Evolutionary conservation across 2,888 invertebrate genomes (phyloP).

Genomic region (Aquatica leii): DNA sequence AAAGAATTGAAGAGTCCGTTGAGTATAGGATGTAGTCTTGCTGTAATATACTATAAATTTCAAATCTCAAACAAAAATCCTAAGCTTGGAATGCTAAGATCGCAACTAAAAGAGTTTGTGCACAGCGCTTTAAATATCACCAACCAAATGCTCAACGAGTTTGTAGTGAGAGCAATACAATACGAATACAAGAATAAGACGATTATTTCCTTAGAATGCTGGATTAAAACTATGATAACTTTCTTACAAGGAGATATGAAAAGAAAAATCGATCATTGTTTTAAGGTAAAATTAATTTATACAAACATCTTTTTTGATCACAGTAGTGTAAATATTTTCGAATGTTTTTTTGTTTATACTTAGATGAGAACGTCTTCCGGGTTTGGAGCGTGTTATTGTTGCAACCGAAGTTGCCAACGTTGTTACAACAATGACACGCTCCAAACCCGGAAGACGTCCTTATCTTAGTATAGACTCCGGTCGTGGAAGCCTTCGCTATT

Average conservation of each 20-base stretch:
- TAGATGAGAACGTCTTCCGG: too few relatives aligned
- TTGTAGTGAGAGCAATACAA: slow-evolving; percentile 69
- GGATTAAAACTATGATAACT: slow-evolving; percentile 73
- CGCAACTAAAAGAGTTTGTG: slow-evolving; percentile 69
- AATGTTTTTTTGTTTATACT: too few relatives aligned
- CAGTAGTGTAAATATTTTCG: too few relatives aligned
- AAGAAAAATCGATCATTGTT: slow-evolving; percentile 73
- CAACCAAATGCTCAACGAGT: slow-evolving; percentile 68
- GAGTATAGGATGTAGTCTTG: slow-evolving; percentile 66
- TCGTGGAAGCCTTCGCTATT: too few relatives aligned
- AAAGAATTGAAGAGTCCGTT: slow-evolving; percentile 68
- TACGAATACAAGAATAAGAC: slow-evolving; percentile 57
- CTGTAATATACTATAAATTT: slow-evolving; percentile 64
- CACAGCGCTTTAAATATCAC: slow-evolving; percentile 67
- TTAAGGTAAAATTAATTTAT: slow-evolving; percentile 59
- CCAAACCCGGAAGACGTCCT: too few relatives aligned
- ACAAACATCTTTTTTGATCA: neutral
- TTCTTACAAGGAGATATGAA: slow-evolving; percentile 73
- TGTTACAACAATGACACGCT: too few relatives aligned
- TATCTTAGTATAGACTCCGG: too few relatives aligned
- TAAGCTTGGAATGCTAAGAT: slow-evolving; percentile 59
- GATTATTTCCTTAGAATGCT: slow-evolving; percentile 63
- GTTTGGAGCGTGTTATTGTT: too few relatives aligned
- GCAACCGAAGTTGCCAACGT: too few relatives aligned
- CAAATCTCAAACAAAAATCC: slow-evolving; percentile 55